A percentile compares a stretch with the other conserved stretches of the same genome.
Evolutionary conservation across 2,888 invertebrate species (phyloP).

Genomic region (Troides helena): DNA sequence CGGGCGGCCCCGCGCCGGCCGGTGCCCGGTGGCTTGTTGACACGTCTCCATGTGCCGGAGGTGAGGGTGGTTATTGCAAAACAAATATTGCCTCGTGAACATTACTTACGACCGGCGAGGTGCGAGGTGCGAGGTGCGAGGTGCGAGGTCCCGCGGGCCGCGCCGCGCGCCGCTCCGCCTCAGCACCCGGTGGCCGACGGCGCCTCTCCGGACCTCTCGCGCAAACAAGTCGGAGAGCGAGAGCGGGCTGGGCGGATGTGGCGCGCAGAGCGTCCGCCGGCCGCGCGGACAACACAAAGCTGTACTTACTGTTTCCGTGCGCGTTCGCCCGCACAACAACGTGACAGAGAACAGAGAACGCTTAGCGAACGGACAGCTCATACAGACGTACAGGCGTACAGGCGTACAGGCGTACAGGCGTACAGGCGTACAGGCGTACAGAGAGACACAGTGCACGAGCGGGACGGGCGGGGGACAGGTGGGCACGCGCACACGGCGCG

Average conservation of each 20-base stretch:
- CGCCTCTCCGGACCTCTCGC: not conserved
- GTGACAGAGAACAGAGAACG: not conserved
- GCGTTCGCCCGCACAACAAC: not conserved
- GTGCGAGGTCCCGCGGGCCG: not conserved
- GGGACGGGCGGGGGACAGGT: conserved; percentile 26
- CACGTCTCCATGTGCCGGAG: conserved; percentile 35
- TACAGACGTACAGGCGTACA: too few species aligned
- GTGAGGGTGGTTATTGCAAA: conserved; percentile 22
- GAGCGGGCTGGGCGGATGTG: too few species aligned
- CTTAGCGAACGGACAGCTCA: conserved; percentile 20
- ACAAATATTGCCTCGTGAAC: conserved; percentile 6
- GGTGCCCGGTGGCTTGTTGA: conserved; percentile 35
- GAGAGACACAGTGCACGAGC: too few species aligned
- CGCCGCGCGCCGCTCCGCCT: not conserved
- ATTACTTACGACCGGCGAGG: not conserved
- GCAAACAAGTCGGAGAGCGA: not conserved
- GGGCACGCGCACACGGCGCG: conserved; percentile 40
- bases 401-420: too few species aligned
- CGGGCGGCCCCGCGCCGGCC: conserved; percentile 28
- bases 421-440: too few species aligned
- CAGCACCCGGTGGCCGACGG: not conserved
- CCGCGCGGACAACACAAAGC: conserved; percentile 12
- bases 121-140: conserved; percentile 1
- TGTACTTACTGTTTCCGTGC: conserved; percentile 34
- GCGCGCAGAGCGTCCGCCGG: too few species aligned